A percentile compares a stretch with the other conserved stretches of the same genome.
phyloP scores from a whole-genome alignment of 2,888 invertebrate genomes.

The Latrodectus hesperus region DNA sequence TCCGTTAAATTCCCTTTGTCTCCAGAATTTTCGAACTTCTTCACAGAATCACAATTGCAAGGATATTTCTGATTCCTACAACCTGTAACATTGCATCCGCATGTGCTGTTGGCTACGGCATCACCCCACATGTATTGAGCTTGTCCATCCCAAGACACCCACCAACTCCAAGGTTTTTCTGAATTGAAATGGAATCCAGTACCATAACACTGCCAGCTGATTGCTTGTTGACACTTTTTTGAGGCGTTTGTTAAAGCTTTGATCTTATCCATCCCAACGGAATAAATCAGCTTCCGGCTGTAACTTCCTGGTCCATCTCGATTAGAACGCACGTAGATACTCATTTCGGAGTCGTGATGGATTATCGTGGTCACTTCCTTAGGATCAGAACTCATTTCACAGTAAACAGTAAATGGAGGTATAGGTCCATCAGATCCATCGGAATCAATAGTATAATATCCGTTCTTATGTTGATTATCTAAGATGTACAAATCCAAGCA shows the following conservation, averaged over 20 bases:
- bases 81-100: slow-evolving; percentile 69
- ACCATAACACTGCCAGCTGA: slow-evolving; percentile 71
- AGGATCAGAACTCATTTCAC: slow-evolving; percentile 50
- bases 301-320: slow-evolving; percentile 70
- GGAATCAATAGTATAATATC: slow-evolving; percentile 71
- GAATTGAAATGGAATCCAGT: slow-evolving; percentile 70
- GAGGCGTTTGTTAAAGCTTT: slow-evolving; percentile 69
- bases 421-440: slow-evolving; percentile 69
- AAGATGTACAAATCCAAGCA: slow-evolving; percentile 70
- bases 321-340: slow-evolving; percentile 70
- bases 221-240: slow-evolving; percentile 68
- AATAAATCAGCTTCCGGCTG: slow-evolving; percentile 70
- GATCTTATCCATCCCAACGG: slow-evolving; percentile 67
- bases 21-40: slow-evolving; percentile 55
- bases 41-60: slow-evolving; percentile 71
- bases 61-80: slow-evolving; percentile 28
- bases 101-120: slow-evolving; percentile 56
- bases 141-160: slow-evolving; percentile 41
- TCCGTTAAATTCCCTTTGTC: slow-evolving; percentile 71
- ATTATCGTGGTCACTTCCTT: slow-evolving; percentile 69
- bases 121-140: slow-evolving; percentile 71
- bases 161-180: slow-evolving; percentile 67
- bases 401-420: slow-evolving; percentile 71
- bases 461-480: slow-evolving; percentile 65
- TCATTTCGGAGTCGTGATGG: slow-evolving; percentile 71